Evolutionary conservation across 2,888 invertebrate species (phyloP).

Genomic region (Eutolmus rufibarbis): DNA sequence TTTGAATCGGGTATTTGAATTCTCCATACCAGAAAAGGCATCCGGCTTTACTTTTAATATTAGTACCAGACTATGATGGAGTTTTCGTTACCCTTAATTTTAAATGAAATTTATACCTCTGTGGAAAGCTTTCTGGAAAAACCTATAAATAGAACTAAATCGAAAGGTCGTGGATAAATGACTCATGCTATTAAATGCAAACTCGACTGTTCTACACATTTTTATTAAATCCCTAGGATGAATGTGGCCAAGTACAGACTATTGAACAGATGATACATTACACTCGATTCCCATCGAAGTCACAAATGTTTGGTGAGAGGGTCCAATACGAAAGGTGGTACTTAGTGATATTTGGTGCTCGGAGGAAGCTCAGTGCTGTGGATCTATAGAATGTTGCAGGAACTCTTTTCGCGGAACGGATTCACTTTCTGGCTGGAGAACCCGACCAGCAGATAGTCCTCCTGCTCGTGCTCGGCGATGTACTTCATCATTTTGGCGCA

Average conservation of each 20-base stretch:
- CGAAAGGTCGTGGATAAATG: not conserved
- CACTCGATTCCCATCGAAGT: not conserved
- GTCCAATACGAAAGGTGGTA: not conserved
- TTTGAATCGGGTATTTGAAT: no score
- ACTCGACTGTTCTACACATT: not conserved
- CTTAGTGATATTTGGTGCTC: not conserved
- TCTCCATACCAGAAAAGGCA: no score
- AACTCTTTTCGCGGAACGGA: conserved; percentile 94
- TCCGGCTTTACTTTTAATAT: no score
- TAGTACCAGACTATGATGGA: no score
- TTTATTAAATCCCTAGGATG: conserved; percentile 13
- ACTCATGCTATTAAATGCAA: not conserved
- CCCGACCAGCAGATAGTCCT: conserved; percentile 92
- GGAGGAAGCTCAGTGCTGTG: not conserved
- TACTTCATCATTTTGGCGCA: conserved; percentile 93
- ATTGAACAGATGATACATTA: not conserved
- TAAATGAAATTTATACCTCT: not conserved
- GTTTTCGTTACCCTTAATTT: no score
- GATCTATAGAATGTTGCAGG: conserved; percentile 81
- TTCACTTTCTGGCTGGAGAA: conserved; percentile 96
- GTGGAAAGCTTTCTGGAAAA: not conserved
- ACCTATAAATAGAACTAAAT: not conserved
- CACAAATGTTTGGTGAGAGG: not conserved
- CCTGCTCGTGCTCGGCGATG: conserved; percentile 89
- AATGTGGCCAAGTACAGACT: not conserved